These are phyloP conservation scores for Dioctria linearis DNA, from an alignment of 2,888 invertebrate species.

Conservation along the genomic window DNA sequence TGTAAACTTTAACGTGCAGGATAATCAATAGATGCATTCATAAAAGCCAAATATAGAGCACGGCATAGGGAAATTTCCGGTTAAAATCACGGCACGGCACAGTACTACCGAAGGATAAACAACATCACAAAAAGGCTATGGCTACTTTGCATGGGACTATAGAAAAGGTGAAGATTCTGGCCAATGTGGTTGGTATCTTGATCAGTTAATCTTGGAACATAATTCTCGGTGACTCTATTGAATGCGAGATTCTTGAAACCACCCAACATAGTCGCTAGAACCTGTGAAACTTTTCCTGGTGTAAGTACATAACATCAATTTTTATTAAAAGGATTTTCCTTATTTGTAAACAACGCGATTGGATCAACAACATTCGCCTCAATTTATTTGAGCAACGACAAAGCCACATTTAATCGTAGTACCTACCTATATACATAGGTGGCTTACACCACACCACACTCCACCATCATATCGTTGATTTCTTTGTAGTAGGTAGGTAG, in stretches of 20 bases:
- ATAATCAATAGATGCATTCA: slow-evolving; percentile 29
- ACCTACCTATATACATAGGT: too few species aligned
- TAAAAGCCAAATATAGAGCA: slow-evolving; percentile 44
- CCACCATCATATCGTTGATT: too few species aligned
- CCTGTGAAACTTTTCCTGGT: background rate
- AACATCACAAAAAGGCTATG: background rate
- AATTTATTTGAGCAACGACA: slow-evolving; percentile 29
- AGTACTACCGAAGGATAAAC: background rate
- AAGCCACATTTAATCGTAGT: too few species aligned
- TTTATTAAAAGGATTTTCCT: slow-evolving; percentile 46
- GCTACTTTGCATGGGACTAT: slow-evolving; percentile 21
- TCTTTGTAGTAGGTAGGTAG: too few species aligned
- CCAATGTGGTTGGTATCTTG: slow-evolving; percentile 26
- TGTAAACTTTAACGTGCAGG: slow-evolving; percentile 9
- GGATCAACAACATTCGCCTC: slow-evolving; percentile 7
- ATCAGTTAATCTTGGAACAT: slow-evolving; percentile 52
- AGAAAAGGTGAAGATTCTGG: slow-evolving; percentile 12
- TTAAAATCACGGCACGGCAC: slow-evolving; percentile 19
- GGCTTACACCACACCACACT: too few species aligned
- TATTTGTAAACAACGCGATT: slow-evolving; percentile 36
- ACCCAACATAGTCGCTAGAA: background rate
- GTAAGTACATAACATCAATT: slow-evolving; percentile 9
- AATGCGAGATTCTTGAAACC: slow-evolving; percentile 16
- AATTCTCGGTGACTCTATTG: slow-evolving; percentile 35
- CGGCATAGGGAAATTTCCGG: slow-evolving; percentile 1